These are phyloP conservation scores for Furcula furcula DNA, from an alignment of 2,888 invertebrate species.

Conservation along the genomic window DNA sequence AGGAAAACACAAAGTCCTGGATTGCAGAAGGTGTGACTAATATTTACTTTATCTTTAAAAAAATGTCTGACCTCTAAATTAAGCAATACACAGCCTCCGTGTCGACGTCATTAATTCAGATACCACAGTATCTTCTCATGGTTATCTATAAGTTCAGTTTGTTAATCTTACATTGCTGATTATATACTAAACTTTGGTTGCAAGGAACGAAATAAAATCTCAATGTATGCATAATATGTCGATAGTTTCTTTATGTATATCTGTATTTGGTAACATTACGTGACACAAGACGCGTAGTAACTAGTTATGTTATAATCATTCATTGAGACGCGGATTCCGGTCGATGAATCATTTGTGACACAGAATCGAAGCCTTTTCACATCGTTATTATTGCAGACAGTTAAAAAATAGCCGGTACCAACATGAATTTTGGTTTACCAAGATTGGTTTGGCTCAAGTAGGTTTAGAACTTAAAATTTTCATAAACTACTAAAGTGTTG, in stretches of 20 bases:
- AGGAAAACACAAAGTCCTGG: constrained; percentile 41
- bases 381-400: too few species aligned
- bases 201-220: constrained; percentile 2
- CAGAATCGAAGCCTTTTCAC: constrained; percentile 29
- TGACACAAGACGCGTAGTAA: constrained; percentile 33
- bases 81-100: constrained; percentile 38
- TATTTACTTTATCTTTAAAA: constrained; percentile 15
- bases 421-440: too few species aligned
- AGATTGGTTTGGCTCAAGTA: too few species aligned
- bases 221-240: constrained; percentile 11
- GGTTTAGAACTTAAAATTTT: too few species aligned
- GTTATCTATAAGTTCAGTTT: neutral
- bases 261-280: constrained; percentile 18
- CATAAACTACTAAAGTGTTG: too few species aligned
- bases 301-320: constrained; percentile 51
- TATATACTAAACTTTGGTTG: neutral
- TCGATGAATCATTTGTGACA: constrained; percentile 49
- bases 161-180: constrained; percentile 15
- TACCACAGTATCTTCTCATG: neutral
- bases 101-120: constrained; percentile 38
- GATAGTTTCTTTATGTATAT: constrained; percentile 3
- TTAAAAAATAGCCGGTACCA: too few species aligned
- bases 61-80: constrained; percentile 36
- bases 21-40: constrained; percentile 34
- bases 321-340: constrained; percentile 46